Percentiles rank a stretch among this genome's conserved stretches.
These are phyloP conservation scores for Potorous gilbertii DNA, from an alignment of 2,797 vertebrate genomes.

Conservation along the genomic window DNA sequence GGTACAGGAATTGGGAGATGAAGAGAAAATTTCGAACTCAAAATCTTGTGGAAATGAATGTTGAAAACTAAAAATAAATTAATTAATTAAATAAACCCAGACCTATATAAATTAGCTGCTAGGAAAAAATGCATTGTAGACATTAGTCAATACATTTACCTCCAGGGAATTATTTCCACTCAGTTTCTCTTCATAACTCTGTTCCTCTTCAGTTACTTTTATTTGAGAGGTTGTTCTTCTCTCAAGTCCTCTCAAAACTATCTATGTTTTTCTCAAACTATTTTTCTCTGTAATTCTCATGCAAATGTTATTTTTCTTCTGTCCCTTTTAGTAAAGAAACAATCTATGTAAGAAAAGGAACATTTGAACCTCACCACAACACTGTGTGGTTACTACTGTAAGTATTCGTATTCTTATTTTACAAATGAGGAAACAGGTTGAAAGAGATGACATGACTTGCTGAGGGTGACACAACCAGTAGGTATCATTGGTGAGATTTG, in stretches of 20 bases:
- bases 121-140: neutral
- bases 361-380: neutral
- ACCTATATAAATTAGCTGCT: neutral
- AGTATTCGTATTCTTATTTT: neutral
- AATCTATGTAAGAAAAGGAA: neutral
- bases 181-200: neutral
- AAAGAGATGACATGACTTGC: neutral
- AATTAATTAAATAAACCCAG: neutral
- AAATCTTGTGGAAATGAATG: no score
- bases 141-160: neutral
- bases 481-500: neutral
- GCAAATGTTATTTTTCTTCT: neutral
- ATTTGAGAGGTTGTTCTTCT: neutral
- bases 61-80: no score
- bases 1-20: no score
- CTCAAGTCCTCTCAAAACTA: neutral
- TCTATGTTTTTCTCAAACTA: neutral
- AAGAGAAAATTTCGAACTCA: no score
- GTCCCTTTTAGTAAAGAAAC: neutral
- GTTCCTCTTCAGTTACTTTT: neutral
- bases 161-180: neutral
- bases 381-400: neutral
- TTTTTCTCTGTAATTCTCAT: neutral
- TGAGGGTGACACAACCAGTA: neutral
- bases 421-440: neutral